phyloP scores from a whole-genome alignment of 2,888 invertebrate species.

The Minunthozetes semirufus region DNA sequence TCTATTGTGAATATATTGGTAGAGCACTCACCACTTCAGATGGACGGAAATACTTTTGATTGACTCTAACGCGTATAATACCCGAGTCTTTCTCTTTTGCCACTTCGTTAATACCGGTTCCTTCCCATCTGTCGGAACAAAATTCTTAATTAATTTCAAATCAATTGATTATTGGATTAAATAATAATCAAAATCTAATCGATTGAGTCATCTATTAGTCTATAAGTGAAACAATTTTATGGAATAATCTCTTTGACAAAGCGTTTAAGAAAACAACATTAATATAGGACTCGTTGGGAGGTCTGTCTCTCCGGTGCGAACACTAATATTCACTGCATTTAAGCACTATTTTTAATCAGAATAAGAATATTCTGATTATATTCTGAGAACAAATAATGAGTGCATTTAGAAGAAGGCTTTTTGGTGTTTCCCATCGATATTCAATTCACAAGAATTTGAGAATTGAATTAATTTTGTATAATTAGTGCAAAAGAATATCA shows the following conservation, averaged over 20 bases:
- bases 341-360: too few species aligned
- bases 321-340: too few species aligned
- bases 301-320: too few species aligned
- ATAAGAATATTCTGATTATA: too few species aligned
- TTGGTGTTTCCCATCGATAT: too few species aligned
- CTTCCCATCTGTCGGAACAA: constrained; percentile 64
- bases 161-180: too few species aligned
- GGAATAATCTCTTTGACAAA: not conserved
- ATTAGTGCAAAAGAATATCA: too few species aligned
- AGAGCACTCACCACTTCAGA: constrained; percentile 79
- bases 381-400: too few species aligned
- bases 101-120: constrained; percentile 72
- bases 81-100: constrained; percentile 66
- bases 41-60: constrained; percentile 90
- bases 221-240: not conserved
- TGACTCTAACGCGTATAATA: constrained; percentile 73
- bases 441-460: too few species aligned
- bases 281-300: not conserved
- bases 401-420: too few species aligned
- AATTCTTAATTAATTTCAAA: constrained; percentile 18
- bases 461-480: too few species aligned
- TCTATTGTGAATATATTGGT: not conserved
- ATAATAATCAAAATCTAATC: too few species aligned
- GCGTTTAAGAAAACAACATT: not conserved
- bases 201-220: not conserved